Percentiles rank a stretch among this genome's conserved stretches.
phyloP scores from a whole-genome alignment of 2,113 vertebrate genomes.

The Recurvirostra avosetta region DNA sequence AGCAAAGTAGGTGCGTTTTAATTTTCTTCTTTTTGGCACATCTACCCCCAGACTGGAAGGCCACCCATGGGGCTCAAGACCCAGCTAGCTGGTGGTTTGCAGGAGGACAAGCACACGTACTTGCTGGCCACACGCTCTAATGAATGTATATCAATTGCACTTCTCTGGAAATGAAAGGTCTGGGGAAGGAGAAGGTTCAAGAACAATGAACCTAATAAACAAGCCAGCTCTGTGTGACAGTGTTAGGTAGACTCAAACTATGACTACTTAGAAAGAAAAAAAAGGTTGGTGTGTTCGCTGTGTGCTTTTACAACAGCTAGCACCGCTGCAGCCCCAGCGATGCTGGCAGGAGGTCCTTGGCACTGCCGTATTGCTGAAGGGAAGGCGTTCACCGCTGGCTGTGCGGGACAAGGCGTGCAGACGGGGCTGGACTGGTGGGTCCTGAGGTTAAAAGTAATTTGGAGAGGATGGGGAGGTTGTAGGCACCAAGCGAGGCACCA shows the following conservation, averaged over 20 bases:
- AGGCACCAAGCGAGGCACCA: neutral
- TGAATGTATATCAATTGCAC: fast-evolving
- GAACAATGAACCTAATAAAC: neutral
- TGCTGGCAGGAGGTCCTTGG: neutral
- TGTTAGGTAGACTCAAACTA: neutral
- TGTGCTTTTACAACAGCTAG: neutral
- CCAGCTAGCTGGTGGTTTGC: neutral
- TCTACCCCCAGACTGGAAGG: neutral
- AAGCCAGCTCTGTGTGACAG: neutral
- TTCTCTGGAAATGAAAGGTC: neutral
- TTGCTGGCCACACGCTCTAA: neutral
- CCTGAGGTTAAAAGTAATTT: neutral
- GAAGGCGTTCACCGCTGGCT: neutral
- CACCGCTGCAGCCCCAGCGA: fast-evolving
- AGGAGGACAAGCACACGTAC: neutral
- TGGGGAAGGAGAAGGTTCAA: neutral
- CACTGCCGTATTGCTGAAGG: neutral
- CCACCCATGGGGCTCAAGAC: neutral
- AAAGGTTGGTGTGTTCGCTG: neutral
- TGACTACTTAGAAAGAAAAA: neutral
- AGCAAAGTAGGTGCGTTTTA: neutral
- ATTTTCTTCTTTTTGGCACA: neutral
- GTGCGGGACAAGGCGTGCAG: neutral
- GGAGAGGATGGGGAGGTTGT: neutral
- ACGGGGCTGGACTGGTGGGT: neutral